A percentile compares a stretch with the other conserved stretches of the same genome.
phyloP scores from a whole-genome alignment of 2,888 invertebrate genomes.

The Xanthia icteritia region DNA sequence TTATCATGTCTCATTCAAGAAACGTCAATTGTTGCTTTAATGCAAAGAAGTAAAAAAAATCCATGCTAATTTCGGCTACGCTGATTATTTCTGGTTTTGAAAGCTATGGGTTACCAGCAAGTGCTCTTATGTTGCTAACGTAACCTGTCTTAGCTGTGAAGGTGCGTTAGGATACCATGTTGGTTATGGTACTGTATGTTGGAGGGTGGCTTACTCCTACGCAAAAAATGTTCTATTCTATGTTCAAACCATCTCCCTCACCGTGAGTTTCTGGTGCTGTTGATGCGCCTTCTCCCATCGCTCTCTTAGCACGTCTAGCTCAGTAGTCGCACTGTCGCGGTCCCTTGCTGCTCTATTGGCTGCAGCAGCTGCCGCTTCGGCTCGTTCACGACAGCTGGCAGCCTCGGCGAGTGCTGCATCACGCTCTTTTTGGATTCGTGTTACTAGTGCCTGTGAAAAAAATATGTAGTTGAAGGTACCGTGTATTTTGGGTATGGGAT shows the following conservation, averaged over 20 bases:
- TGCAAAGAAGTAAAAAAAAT: no score
- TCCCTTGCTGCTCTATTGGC: slow-evolving; percentile 96
- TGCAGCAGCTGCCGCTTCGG: slow-evolving; percentile 95
- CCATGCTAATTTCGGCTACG: neutral
- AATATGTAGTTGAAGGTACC: neutral
- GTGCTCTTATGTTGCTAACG: neutral
- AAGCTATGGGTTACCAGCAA: neutral
- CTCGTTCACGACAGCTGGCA: slow-evolving; percentile 94
- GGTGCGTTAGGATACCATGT: neutral
- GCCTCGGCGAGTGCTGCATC: slow-evolving; percentile 95
- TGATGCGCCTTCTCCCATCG: slow-evolving; percentile 96
- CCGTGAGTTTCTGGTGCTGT: slow-evolving; percentile 95
- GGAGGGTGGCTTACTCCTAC: neutral
- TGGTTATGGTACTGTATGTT: neutral
- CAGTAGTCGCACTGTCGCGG: slow-evolving; percentile 95
- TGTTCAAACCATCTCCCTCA: slow-evolving; percentile 68
- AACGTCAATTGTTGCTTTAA: no score
- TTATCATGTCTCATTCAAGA: no score
- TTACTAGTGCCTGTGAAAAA: slow-evolving; percentile 91
- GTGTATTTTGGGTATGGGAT: neutral
- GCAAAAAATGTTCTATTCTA: neutral
- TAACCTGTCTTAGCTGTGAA: neutral
- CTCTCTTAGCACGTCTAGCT: slow-evolving; percentile 96
- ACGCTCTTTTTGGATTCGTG: slow-evolving; percentile 96
- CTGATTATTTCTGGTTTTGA: neutral